phyloP scores from a whole-genome alignment of 2,797 vertebrate genomes.

The Martes flavigula region DNA sequence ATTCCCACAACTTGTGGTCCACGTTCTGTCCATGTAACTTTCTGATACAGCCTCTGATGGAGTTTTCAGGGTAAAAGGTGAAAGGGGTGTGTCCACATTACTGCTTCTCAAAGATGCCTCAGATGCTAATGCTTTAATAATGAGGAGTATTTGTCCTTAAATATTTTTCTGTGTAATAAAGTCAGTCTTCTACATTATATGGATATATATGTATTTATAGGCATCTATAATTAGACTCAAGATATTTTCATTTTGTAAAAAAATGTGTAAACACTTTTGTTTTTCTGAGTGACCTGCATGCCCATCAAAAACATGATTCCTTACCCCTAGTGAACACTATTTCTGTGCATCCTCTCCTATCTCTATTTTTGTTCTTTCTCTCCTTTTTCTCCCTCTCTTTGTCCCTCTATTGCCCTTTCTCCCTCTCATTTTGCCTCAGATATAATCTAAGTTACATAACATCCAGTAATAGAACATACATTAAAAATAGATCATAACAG shows the following conservation, averaged over 20 bases:
- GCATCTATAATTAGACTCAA: not conserved
- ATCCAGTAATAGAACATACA: not conserved
- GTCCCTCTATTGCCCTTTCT: not conserved
- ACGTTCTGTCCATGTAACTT: not conserved
- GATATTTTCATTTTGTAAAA: not conserved
- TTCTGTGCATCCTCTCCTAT: not conserved
- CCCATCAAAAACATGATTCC: not conserved
- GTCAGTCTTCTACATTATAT: not conserved
- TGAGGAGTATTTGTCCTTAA: not conserved
- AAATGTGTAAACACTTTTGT: not conserved
- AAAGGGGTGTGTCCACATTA: too few relatives aligned
- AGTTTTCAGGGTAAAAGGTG: not conserved
- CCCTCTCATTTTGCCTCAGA: not conserved
- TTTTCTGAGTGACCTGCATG: not conserved
- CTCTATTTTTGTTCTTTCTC: not conserved
- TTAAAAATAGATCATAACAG: not conserved
- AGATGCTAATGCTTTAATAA: not conserved
- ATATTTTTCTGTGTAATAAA: not conserved
- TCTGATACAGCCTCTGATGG: not conserved
- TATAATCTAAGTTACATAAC: not conserved
- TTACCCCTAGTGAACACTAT: fast-evolving
- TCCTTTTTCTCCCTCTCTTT: not conserved
- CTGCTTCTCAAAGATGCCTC: not conserved
- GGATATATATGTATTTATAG: not conserved
- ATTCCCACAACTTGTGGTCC: not conserved